Evolutionary conservation across 2,888 invertebrate genomes (phyloP).

Genomic region (Acrobasis consociella): DNA sequence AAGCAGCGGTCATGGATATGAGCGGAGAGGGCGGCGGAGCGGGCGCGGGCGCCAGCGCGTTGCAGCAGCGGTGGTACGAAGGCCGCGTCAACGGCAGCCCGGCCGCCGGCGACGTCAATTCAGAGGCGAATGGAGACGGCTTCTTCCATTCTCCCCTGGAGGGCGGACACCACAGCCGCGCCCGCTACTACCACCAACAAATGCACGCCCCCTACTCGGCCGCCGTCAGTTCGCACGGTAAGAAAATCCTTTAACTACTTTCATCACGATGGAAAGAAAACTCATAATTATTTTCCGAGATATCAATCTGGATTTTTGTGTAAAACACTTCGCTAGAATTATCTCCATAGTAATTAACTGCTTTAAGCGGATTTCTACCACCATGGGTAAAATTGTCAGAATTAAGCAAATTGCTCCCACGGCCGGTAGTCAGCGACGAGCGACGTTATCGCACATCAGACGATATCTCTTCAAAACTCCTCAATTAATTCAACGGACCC

Average conservation of each 20-base stretch:
- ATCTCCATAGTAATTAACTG: slow-evolving; percentile 54
- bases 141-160: slow-evolving; percentile 82
- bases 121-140: slow-evolving; percentile 79
- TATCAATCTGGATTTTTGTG: slow-evolving; percentile 10
- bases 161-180: slow-evolving; percentile 80
- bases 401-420: slow-evolving; percentile 65
- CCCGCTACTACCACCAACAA: slow-evolving; percentile 82
- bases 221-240: slow-evolving; percentile 80
- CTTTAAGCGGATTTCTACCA: slow-evolving; percentile 50
- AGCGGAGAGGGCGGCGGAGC: slow-evolving; percentile 73
- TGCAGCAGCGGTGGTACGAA: slow-evolving; percentile 83
- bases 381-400: slow-evolving; percentile 59
- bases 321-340: slow-evolving; percentile 17
- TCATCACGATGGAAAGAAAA: slow-evolving; percentile 12
- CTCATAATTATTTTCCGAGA: not conserved
- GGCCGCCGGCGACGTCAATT: slow-evolving; percentile 71
- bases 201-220: slow-evolving; percentile 82
- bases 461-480: slow-evolving; percentile 74
- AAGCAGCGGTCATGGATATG: slow-evolving; percentile 78
- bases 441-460: slow-evolving; percentile 71
- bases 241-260: slow-evolving; percentile 39
- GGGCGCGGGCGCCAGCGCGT: slow-evolving; percentile 67
- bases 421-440: slow-evolving; percentile 58
- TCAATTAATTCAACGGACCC: slow-evolving; percentile 76
- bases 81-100: slow-evolving; percentile 81